Evolutionary conservation across 1,140 invertebrate genomes (phyloP).

Genomic region (Portunus trituberculatus): DNA sequence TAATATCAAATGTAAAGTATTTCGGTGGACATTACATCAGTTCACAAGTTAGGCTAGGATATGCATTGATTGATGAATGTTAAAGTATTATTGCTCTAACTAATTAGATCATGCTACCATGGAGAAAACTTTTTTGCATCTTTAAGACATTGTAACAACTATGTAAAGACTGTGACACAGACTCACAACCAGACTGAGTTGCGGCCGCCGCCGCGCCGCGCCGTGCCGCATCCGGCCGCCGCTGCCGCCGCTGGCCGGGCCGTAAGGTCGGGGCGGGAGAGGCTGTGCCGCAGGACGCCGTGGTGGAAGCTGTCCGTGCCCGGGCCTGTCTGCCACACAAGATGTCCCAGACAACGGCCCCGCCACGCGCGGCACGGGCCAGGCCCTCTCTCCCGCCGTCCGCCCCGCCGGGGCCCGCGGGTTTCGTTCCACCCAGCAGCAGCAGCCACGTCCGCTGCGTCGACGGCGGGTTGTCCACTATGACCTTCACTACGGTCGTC

Average conservation of each 20-base stretch:
- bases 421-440: not conserved
- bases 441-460: not conserved
- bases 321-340: too few relatives aligned
- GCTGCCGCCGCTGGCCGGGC: not conserved
- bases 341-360: not conserved
- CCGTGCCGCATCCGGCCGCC: not conserved
- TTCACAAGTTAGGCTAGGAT: conserved; percentile 72
- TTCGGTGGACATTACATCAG: conserved; percentile 73
- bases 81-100: conserved; percentile 74
- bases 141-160: conserved; percentile 70
- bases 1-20: conserved; percentile 72
- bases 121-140: conserved; percentile 65
- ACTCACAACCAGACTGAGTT: conserved; percentile 65
- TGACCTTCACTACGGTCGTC: conserved; percentile 42
- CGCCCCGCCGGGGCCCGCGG: not conserved
- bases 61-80: conserved; percentile 74
- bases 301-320: too few relatives aligned
- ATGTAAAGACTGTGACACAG: conserved; percentile 49
- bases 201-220: not conserved
- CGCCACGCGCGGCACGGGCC: not conserved
- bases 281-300: not conserved
- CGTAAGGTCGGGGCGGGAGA: not conserved
- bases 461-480: conserved; percentile 8
- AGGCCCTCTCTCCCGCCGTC: not conserved
- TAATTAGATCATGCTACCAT: conserved; percentile 69